Evolutionary conservation across 2,888 invertebrate species (phyloP).

Genomic region (Alentia gelatinosa): DNA sequence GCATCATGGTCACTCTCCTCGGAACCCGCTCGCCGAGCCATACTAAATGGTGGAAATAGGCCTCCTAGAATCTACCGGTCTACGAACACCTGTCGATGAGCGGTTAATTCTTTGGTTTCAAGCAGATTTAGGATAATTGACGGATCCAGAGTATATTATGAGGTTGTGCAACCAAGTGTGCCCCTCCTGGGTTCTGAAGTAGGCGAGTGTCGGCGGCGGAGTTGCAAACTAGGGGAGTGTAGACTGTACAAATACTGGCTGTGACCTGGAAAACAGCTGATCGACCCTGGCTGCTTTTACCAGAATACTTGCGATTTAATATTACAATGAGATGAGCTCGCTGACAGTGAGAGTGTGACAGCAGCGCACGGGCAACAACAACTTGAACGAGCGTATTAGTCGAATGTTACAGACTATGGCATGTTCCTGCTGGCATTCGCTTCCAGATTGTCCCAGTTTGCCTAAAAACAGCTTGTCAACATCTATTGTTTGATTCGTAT

Average conservation of each 20-base stretch:
- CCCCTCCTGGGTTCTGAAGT: background rate
- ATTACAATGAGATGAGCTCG: background rate
- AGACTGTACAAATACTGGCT: background rate
- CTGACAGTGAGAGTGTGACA: no score
- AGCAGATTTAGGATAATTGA: background rate
- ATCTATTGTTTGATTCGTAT: background rate
- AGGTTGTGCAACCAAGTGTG: background rate
- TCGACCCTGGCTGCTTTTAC: background rate
- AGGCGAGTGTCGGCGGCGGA: background rate
- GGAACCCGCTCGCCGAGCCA: background rate
- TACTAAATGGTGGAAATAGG: background rate
- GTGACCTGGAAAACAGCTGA: slow-evolving; percentile 15
- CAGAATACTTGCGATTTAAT: background rate
- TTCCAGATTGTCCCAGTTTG: background rate
- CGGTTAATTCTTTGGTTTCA: background rate
- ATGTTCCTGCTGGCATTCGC: background rate
- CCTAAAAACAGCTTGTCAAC: background rate
- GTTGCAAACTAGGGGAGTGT: background rate
- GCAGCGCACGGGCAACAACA: no score
- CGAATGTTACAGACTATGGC: background rate
- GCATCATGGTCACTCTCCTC: background rate
- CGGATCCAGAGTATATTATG: background rate
- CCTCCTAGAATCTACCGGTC: background rate
- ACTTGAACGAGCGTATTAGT: no score
- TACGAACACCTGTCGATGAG: background rate